phyloP scores from a whole-genome alignment of 37 sponge, comb jelly and placozoan genomes.

The Haliclona indistincta region DNA sequence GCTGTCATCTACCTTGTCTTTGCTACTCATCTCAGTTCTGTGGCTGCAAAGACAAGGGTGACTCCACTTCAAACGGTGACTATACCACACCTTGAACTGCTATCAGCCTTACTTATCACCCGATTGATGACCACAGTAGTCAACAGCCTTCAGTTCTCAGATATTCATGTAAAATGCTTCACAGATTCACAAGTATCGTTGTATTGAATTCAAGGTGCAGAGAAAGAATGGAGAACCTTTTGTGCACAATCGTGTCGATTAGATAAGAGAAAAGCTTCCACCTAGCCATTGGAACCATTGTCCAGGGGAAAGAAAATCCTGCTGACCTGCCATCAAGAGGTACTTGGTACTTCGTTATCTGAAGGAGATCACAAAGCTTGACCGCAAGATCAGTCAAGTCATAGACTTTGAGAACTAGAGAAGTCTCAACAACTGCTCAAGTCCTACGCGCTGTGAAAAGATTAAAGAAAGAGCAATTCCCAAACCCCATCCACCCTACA shows the following conservation, averaged over 20 bases:
- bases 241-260: constrained; percentile 9
- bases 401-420: no score
- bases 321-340: constrained; percentile 17
- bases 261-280: constrained; percentile 16
- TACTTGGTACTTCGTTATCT: no score
- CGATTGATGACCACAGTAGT: constrained; percentile 1
- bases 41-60: constrained; percentile 12
- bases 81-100: constrained; percentile 20
- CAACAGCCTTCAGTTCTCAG: no score
- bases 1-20: neutral
- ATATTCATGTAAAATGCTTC: constrained; percentile 6
- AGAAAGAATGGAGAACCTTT: constrained; percentile 8
- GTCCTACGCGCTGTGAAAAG: no score
- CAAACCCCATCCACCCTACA: no score
- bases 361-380: no score
- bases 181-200: constrained; percentile 10
- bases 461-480: no score
- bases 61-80: neutral
- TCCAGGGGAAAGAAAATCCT: constrained; percentile 17
- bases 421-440: no score
- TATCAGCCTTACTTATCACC: constrained; percentile 7
- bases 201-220: constrained; percentile 11
- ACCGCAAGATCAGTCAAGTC: no score
- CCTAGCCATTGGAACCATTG: constrained; percentile 9
- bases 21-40: neutral